Evolutionary conservation across 2,888 invertebrate genomes (phyloP).

Genomic region (Aethes cnicana): DNA sequence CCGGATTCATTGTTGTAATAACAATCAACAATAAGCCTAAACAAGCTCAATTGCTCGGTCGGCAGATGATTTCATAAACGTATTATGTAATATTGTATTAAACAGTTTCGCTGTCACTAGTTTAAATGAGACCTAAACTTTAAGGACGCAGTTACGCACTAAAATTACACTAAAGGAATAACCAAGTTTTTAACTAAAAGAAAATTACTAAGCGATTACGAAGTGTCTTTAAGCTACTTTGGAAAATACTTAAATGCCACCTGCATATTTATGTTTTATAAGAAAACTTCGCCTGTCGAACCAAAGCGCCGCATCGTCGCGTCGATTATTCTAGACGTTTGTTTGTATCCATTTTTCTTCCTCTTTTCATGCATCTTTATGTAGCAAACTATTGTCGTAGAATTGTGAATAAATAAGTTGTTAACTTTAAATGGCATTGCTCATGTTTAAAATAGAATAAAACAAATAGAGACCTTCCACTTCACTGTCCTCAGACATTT

Average conservation of each 20-base stretch:
- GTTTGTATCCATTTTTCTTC: slow-evolving; percentile 19
- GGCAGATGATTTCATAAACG: slow-evolving; percentile 14
- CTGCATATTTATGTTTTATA: slow-evolving; percentile 33
- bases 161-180: slow-evolving; percentile 1
- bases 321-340: slow-evolving; percentile 11
- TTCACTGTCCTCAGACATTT: too few relatives aligned
- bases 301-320: slow-evolving; percentile 12
- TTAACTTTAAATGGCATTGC: too few relatives aligned
- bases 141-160: not conserved
- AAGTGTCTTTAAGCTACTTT: slow-evolving; percentile 11
- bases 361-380: slow-evolving; percentile 23
- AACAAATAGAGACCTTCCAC: too few relatives aligned
- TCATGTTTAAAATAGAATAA: too few relatives aligned
- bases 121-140: not conserved
- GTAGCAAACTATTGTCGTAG: too few relatives aligned
- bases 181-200: slow-evolving; percentile 15
- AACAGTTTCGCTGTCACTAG: slow-evolving; percentile 1
- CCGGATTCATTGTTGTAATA: not conserved
- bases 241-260: slow-evolving; percentile 28
- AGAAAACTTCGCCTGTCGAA: slow-evolving; percentile 32
- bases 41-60: slow-evolving; percentile 25
- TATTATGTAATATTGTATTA: not conserved
- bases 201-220: slow-evolving; percentile 19
- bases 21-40: slow-evolving; percentile 25
- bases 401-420: too few relatives aligned